phyloP scores from a whole-genome alignment of 35 echinoderm and acorn worm species.

The Ophiothrix spiculata region DNA sequence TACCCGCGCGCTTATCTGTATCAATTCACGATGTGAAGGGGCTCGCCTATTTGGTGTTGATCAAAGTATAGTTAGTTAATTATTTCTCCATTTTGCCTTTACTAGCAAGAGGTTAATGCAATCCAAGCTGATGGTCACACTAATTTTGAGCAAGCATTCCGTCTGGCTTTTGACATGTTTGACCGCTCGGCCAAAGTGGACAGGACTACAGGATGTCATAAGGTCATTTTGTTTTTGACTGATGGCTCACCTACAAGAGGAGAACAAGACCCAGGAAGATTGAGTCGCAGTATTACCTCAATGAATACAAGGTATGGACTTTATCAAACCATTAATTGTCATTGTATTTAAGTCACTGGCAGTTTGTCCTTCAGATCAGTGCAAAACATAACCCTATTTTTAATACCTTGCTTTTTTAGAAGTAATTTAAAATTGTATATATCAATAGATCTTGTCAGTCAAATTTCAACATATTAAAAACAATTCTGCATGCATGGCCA shows the following conservation, averaged over 20 bases:
- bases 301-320: constrained; percentile 19
- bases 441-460: not conserved
- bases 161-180: constrained; percentile 31
- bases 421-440: not conserved
- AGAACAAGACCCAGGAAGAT: constrained; percentile 10
- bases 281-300: not conserved
- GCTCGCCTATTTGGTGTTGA: too few relatives aligned
- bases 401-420: not conserved
- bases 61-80: too few relatives aligned
- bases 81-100: too few relatives aligned
- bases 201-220: constrained; percentile 21
- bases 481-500: too few relatives aligned
- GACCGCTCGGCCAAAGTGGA: constrained; percentile 26
- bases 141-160: constrained; percentile 41
- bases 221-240: constrained; percentile 43
- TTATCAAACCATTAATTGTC: not conserved
- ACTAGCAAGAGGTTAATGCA: constrained; percentile 25
- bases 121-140: constrained; percentile 18
- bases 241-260: constrained; percentile 40
- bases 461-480: too few relatives aligned
- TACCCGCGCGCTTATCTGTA: too few relatives aligned
- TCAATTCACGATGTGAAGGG: too few relatives aligned
- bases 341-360: not conserved
- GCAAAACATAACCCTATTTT: not conserved
- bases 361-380: not conserved